Conservation (phyloP, 2,113 vertebrate genomes). For the Silurus asotus region DNA sequence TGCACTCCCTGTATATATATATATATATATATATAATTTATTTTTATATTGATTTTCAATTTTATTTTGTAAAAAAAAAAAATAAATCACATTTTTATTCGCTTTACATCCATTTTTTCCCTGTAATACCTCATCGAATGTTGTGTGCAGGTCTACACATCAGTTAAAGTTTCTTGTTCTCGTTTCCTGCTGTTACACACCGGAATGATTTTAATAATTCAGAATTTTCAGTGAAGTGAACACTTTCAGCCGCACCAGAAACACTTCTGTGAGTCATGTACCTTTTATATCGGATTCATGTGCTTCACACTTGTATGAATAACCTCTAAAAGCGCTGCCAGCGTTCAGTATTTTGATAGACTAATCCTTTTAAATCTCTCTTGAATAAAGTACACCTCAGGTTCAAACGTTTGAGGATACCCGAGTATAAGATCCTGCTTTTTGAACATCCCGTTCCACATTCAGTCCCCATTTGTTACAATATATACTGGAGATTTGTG, state of each 20-base stretch:
- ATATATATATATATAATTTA: too few relatives aligned
- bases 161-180: background rate
- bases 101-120: background rate
- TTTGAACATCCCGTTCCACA: too few relatives aligned
- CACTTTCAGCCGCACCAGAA: background rate
- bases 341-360: background rate
- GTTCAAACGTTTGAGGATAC: too few relatives aligned
- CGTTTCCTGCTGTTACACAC: background rate
- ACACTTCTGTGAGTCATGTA: background rate
- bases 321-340: background rate
- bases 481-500: too few relatives aligned
- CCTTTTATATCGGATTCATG: background rate
- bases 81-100: background rate
- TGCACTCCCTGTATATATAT: too few relatives aligned
- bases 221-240: background rate
- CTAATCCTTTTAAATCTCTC: background rate
- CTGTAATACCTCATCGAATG: background rate
- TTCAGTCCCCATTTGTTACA: too few relatives aligned
- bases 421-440: too few relatives aligned
- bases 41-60: too few relatives aligned
- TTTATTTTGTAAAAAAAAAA: background rate
- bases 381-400: too few relatives aligned
- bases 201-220: background rate
- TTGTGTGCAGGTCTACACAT: background rate
- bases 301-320: background rate